A percentile compares a stretch with the other conserved stretches of the same genome.
Evolutionary conservation across 2,888 invertebrate species (phyloP).

Genomic region (Drosophila eohydei): DNA sequence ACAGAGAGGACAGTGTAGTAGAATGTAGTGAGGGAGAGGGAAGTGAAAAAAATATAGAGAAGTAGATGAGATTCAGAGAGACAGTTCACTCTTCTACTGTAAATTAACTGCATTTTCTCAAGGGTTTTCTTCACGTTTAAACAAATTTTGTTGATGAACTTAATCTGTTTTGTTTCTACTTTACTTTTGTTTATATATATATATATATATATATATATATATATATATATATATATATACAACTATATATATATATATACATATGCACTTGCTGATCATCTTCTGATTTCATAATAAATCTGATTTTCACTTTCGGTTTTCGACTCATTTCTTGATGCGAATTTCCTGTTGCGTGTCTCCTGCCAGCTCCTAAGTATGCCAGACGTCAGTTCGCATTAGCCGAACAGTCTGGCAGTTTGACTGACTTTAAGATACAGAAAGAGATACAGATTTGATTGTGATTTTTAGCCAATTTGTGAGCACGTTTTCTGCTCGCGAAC

Average conservation of each 20-base stretch:
- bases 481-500: conserved; percentile 28
- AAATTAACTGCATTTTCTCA: no score
- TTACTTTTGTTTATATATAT: no score
- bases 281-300: conserved; percentile 8
- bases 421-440: conserved; percentile 29
- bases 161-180: no score
- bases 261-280: background rate
- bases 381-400: conserved; percentile 49
- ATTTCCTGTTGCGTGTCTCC: conserved; percentile 31
- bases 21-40: no score
- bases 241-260: background rate
- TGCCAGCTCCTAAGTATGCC: conserved; percentile 39
- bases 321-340: background rate
- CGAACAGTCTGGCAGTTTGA: conserved; percentile 30
- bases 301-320: conserved; percentile 30
- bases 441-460: conserved; percentile 15
- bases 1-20: background rate
- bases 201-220: background rate
- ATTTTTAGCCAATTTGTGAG: conserved; percentile 18
- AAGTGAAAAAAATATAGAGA: no score
- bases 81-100: no score
- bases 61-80: no score
- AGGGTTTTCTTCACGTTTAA: no score
- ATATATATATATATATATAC: background rate
- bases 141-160: no score